Percentiles rank a stretch among this genome's conserved stretches.
phyloP scores from a whole-genome alignment of 2,888 invertebrate genomes.

The Tetrapedia diversipes region DNA sequence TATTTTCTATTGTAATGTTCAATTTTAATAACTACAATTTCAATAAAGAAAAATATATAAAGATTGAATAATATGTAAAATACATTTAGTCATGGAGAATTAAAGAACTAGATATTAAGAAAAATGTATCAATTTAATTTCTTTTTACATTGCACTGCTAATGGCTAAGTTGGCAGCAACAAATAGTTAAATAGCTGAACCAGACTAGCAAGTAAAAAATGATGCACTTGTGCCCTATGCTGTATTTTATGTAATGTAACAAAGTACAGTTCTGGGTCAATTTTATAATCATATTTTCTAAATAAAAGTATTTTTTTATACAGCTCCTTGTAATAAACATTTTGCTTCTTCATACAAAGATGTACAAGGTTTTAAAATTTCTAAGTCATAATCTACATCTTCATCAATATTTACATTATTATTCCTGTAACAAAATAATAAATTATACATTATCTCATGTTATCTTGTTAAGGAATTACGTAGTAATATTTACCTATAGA shows the following conservation, averaged over 20 bases:
- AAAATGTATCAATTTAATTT: slow-evolving; percentile 55
- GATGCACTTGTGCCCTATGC: slow-evolving; percentile 32
- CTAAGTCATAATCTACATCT: slow-evolving; percentile 76
- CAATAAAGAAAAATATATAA: not conserved
- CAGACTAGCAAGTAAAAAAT: slow-evolving; percentile 46
- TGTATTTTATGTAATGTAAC: slow-evolving; percentile 19
- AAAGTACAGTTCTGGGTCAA: slow-evolving; percentile 23
- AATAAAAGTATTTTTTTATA: slow-evolving; percentile 49
- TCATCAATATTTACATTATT: slow-evolving; percentile 75
- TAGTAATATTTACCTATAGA: slow-evolving; percentile 72
- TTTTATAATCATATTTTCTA: slow-evolving; percentile 28
- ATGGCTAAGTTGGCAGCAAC: slow-evolving; percentile 33
- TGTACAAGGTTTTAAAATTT: slow-evolving; percentile 80
- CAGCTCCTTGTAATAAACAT: slow-evolving; percentile 83
- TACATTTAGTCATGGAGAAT: slow-evolving; percentile 34
- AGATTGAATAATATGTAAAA: slow-evolving; percentile 32
- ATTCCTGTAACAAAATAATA: slow-evolving; percentile 70
- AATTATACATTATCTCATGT: slow-evolving; percentile 1
- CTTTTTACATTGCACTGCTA: slow-evolving; percentile 55
- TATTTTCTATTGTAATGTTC: slow-evolving; percentile 10
- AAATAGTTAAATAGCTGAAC: slow-evolving; percentile 24
- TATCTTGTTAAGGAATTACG: not conserved
- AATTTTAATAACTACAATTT: slow-evolving; percentile 15
- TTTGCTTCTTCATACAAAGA: slow-evolving; percentile 85
- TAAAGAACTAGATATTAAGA: slow-evolving; percentile 34